Evolutionary conservation across 2,113 vertebrate genomes (phyloP).

Genomic region (Pachycephala philippinensis): DNA sequence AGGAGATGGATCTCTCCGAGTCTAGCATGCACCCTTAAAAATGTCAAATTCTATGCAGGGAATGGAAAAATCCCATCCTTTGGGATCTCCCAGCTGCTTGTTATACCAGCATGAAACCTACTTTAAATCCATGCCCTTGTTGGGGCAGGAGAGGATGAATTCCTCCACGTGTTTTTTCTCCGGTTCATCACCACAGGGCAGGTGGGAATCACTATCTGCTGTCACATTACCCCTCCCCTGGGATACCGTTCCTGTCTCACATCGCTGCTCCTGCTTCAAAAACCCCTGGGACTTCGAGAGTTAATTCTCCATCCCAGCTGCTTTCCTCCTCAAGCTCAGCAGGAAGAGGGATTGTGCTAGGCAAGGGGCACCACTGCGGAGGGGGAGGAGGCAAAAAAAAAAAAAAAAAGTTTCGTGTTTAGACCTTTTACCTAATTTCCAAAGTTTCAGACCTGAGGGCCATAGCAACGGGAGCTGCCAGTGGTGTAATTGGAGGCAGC

Average conservation of each 20-base stretch:
- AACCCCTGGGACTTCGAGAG: not conserved
- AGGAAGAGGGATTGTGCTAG: conserved; percentile 32
- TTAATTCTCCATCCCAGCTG: conserved; percentile 15
- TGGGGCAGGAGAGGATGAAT: not conserved
- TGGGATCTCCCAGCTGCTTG: not conserved
- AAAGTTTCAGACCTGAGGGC: conserved; percentile 19
- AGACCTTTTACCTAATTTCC: conserved; percentile 58
- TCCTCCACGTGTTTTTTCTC: accelerated
- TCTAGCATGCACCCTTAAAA: not conserved
- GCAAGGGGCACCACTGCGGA: not conserved
- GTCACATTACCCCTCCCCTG: not conserved
- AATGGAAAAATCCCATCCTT: not conserved
- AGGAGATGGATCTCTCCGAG: not conserved
- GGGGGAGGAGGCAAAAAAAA: not conserved
- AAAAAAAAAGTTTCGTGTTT: not conserved
- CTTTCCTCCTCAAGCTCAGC: not conserved
- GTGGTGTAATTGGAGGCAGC: not conserved
- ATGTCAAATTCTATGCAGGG: not conserved
- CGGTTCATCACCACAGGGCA: accelerated
- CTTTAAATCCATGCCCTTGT: not conserved
- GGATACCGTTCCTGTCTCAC: accelerated
- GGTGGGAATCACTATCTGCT: not conserved
- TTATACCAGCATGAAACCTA: not conserved
- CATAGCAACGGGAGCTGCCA: not conserved
- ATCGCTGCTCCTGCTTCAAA: not conserved